These are phyloP conservation scores for Hippocampus mohnikei DNA, from an alignment of 2,113 vertebrate genomes.

Conservation along the genomic window DNA sequence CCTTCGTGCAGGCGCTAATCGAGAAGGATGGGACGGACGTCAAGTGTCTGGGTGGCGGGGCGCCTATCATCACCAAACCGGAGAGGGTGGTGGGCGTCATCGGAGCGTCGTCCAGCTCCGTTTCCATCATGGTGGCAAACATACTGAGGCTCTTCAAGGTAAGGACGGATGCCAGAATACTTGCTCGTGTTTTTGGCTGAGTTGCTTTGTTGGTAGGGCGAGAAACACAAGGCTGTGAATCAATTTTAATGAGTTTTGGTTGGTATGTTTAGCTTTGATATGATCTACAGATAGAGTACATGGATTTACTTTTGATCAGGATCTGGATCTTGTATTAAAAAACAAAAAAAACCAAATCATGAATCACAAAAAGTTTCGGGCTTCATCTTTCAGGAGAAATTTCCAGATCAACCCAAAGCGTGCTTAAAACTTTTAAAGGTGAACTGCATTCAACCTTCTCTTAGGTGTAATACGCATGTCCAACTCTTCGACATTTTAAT, in stretches of 20 bases:
- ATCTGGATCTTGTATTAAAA: not conserved
- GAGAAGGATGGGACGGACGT: conserved; percentile 96
- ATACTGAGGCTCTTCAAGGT: conserved; percentile 98
- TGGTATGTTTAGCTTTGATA: not conserved
- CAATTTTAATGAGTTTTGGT: not conserved
- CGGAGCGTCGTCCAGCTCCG: conserved; percentile 92
- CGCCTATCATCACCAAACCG: conserved; percentile 93
- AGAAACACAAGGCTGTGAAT: not conserved
- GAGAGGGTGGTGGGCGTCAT: conserved; percentile 94
- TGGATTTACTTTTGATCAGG: not conserved
- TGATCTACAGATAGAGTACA: not conserved
- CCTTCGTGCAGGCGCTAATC: conserved; percentile 95
- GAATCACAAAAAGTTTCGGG: too few relatives aligned
- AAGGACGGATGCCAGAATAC: conserved; percentile 19
- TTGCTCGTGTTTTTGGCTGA: not conserved
- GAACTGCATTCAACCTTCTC: too few relatives aligned
- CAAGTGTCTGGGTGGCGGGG: conserved; percentile 86
- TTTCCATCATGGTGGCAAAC: conserved; percentile 99
- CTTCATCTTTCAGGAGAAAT: too few relatives aligned
- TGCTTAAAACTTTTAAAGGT: not conserved
- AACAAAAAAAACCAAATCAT: too few relatives aligned
- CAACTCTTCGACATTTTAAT: too few relatives aligned
- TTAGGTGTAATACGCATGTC: too few relatives aligned
- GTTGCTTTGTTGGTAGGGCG: not conserved
- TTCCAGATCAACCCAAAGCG: too few relatives aligned